Conservation (phyloP, 2,113 vertebrate genomes). For the Lynx canadensis region DNA sequence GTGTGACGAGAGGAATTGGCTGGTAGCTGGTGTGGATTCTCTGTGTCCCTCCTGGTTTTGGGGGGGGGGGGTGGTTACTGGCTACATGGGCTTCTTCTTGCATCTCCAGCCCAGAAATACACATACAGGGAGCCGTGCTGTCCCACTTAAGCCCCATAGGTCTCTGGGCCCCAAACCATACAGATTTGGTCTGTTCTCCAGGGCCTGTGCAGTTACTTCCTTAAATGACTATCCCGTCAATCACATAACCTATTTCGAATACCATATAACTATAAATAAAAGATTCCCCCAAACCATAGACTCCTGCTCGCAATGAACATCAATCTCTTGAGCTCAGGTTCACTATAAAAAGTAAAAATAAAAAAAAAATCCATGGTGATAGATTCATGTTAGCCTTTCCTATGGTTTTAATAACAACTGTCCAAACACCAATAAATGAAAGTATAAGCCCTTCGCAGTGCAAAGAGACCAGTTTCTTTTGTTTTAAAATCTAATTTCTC, state of each 20-base stretch:
- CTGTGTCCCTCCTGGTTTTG: not conserved
- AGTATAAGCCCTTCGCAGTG: fast-evolving
- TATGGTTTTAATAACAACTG: constrained; percentile 39
- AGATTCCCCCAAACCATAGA: constrained; percentile 65
- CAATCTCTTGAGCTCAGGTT: constrained; percentile 62
- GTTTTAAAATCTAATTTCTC: constrained; percentile 8
- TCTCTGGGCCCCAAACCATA: not conserved
- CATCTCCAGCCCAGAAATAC: fast-evolving
- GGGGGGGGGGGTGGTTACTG: too few relatives aligned
- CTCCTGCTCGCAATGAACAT: constrained; percentile 65
- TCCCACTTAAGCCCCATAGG: not conserved
- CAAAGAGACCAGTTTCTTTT: not conserved
- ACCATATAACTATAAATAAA: constrained; percentile 72
- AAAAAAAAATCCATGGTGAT: constrained; percentile 68
- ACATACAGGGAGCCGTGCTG: fast-evolving
- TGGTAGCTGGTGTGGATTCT: not conserved
- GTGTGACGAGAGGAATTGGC: not conserved
- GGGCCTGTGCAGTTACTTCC: constrained; percentile 55
- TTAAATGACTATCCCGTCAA: constrained; percentile 72
- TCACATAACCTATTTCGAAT: constrained; percentile 76
- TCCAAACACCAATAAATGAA: not conserved
- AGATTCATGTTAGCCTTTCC: constrained; percentile 65
- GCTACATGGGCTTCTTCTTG: not conserved
- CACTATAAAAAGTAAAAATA: constrained; percentile 74
- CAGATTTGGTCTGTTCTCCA: not conserved